Evolutionary conservation across 2,888 invertebrate genomes (phyloP).

Genomic region (Apodemia zela): DNA sequence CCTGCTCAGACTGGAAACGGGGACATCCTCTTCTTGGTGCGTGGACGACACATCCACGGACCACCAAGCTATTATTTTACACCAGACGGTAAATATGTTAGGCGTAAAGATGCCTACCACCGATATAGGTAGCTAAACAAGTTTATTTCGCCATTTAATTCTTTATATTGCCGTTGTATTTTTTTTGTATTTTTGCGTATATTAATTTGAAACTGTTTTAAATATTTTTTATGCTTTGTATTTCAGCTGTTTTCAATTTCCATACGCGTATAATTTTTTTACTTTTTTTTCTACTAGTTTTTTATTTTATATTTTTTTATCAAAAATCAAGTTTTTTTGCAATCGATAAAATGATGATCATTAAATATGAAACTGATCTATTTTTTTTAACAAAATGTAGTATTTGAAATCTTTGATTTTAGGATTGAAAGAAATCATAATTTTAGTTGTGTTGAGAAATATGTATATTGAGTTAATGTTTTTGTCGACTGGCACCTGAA

Average conservation of each 20-base stretch:
- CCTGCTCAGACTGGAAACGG: constrained; percentile 53
- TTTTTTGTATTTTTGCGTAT: constrained; percentile 21
- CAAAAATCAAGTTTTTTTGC: too few species aligned
- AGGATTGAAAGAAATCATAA: neutral
- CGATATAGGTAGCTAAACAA: constrained; percentile 61
- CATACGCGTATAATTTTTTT: neutral
- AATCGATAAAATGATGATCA: too few species aligned
- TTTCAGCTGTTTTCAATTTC: neutral
- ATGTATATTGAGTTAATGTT: neutral
- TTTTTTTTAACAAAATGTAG: too few species aligned
- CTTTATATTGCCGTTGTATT: constrained; percentile 16
- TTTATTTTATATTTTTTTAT: constrained; percentile 6
- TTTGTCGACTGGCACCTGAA: neutral
- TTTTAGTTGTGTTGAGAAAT: neutral
- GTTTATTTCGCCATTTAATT: neutral
- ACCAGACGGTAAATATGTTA: constrained; percentile 71
- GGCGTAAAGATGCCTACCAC: constrained; percentile 70
- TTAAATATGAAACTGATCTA: too few species aligned
- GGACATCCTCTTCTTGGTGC: constrained; percentile 67
- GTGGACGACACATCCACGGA: constrained; percentile 68
- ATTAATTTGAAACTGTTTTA: constrained; percentile 17
- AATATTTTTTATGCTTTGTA: constrained; percentile 14
- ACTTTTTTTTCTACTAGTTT: neutral
- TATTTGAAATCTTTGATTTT: neutral
- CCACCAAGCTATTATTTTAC: constrained; percentile 73